Conservation (phyloP, 2,797 vertebrate genomes). For the Podarcis lilfordi region DNA sequence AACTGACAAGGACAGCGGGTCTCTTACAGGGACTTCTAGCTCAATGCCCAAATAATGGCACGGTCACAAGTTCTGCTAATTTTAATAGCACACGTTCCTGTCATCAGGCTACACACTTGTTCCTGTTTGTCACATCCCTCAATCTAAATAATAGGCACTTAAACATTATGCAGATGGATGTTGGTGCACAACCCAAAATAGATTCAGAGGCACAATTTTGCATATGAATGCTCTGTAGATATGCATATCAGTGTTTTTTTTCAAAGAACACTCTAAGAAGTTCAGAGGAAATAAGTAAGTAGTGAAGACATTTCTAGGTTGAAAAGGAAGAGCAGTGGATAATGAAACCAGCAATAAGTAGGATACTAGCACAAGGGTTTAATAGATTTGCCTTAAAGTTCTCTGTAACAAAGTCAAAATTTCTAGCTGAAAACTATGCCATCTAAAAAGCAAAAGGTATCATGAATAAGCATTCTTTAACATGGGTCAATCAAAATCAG, state of each 20-base stretch:
- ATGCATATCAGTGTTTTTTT: constrained; percentile 13
- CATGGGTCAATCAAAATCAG: background rate
- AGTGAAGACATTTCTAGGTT: constrained; percentile 6
- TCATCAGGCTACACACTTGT: background rate
- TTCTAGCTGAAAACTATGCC: background rate
- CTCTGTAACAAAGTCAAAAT: background rate
- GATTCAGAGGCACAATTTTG: constrained; percentile 12
- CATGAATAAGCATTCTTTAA: constrained; percentile 1
- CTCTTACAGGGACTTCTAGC: background rate
- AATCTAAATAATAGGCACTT: constrained; percentile 14
- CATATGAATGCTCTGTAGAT: constrained; percentile 6
- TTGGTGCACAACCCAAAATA: constrained; percentile 18
- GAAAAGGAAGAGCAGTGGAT: background rate
- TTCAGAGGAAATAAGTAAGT: background rate
- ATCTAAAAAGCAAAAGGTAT: background rate
- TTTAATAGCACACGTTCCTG: background rate
- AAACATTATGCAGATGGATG: constrained; percentile 27
- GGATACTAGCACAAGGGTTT: background rate
- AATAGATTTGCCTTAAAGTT: background rate
- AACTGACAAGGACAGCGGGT: background rate
- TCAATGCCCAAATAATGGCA: background rate
- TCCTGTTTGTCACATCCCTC: constrained; percentile 24
- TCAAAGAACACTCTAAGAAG: background rate
- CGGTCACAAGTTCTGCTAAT: background rate
- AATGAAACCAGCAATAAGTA: background rate